Conservation (phyloP, 2,797 vertebrate species). For the Microctenopoma lineatum region DNA sequence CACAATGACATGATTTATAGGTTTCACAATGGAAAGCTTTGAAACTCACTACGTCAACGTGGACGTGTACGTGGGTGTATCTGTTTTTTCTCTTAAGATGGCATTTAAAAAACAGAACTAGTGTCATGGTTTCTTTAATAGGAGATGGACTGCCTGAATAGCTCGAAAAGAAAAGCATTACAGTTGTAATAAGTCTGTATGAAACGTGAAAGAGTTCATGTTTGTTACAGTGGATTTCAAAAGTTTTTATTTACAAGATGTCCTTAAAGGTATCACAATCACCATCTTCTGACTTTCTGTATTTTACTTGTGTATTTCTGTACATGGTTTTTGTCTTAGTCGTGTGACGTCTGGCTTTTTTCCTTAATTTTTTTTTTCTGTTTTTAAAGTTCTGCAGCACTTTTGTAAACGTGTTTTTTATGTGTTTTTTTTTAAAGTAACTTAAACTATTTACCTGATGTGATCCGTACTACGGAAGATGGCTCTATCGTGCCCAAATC, state of each 20-base stretch:
- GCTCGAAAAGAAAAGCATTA: not conserved
- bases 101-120: not conserved
- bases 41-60: slow-evolving; percentile 3
- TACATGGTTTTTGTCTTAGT: not conserved
- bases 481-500: not conserved
- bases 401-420: not conserved
- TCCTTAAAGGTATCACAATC: no score
- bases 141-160: not conserved
- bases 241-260: not conserved
- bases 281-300: not conserved
- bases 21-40: slow-evolving; percentile 59
- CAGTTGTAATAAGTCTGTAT: not conserved
- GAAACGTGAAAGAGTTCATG: not conserved
- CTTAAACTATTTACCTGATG: not conserved
- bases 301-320: not conserved
- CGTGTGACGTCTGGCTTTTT: not conserved
- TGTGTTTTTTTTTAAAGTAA: no score
- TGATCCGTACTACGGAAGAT: not conserved
- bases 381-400: not conserved
- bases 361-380: not conserved
- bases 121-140: not conserved
- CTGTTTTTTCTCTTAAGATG: slow-evolving; percentile 9
- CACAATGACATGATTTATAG: slow-evolving; percentile 43
- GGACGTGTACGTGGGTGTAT: slow-evolving; percentile 48
- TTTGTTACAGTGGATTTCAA: not conserved